Conservation (phyloP, 2,888 invertebrate genomes). For the Chloroclystis v-ata region DNA sequence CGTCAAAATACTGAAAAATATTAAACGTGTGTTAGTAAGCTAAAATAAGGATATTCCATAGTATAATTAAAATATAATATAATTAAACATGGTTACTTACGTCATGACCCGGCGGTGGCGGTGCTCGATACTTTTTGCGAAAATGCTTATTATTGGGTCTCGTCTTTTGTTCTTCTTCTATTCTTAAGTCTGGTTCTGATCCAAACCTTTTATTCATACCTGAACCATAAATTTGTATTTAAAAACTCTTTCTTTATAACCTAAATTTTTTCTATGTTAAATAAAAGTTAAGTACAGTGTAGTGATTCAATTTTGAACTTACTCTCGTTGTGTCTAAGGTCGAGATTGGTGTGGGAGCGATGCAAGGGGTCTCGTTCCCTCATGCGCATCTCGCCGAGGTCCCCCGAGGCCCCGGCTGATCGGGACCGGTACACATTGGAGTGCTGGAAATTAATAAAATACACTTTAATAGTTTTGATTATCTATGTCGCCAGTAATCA, state of each 20-base stretch:
- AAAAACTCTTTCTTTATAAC: not conserved
- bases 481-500: no score
- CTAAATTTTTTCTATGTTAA: no score
- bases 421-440: slow-evolving; percentile 67
- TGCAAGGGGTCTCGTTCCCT: slow-evolving; percentile 69
- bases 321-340: slow-evolving; percentile 63
- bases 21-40: no score
- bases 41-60: not conserved
- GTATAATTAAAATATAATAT: not conserved
- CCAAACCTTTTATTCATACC: slow-evolving; percentile 80
- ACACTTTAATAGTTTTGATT: no score
- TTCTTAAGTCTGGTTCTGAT: slow-evolving; percentile 84
- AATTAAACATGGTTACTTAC: slow-evolving; percentile 43
- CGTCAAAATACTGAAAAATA: slow-evolving; percentile 60
- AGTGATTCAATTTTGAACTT: slow-evolving; percentile 26
- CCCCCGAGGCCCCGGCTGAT: slow-evolving; percentile 57
- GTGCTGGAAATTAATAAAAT: slow-evolving; percentile 46
- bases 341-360: slow-evolving; percentile 69
- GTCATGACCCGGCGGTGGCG: slow-evolving; percentile 76
- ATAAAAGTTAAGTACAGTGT: no score
- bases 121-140: slow-evolving; percentile 88
- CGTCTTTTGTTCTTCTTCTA: slow-evolving; percentile 62
- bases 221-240: slow-evolving; percentile 33
- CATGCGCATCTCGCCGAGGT: slow-evolving; percentile 45
- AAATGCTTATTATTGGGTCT: slow-evolving; percentile 73